Conservation (phyloP, 2,888 invertebrate species). For the Eugnorisma glareosa region DNA sequence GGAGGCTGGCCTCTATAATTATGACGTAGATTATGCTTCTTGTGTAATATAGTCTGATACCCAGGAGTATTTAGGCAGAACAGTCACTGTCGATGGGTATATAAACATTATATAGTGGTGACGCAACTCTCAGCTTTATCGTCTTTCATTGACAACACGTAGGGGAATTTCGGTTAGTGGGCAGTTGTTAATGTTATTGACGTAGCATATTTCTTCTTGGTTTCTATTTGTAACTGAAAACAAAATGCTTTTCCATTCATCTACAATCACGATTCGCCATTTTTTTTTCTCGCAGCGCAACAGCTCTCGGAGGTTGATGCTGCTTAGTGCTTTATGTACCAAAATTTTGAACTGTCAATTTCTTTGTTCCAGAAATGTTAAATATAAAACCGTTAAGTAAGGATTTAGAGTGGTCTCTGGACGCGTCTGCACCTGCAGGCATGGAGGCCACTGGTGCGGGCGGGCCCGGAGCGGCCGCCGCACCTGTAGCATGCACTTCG, state of each 20-base stretch:
- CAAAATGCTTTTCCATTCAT: neutral
- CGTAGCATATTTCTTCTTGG: neutral
- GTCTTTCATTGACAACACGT: slow-evolving; percentile 22
- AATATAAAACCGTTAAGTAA: slow-evolving; percentile 91
- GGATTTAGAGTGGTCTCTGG: slow-evolving; percentile 87
- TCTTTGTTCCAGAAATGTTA: slow-evolving; percentile 83
- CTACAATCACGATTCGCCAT: neutral
- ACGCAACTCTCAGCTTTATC: slow-evolving; percentile 36
- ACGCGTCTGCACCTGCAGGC: slow-evolving; percentile 83
- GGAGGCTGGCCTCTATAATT: slow-evolving; percentile 28
- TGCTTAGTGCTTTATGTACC: neutral
- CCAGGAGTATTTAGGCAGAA: neutral
- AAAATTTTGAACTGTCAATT: slow-evolving; percentile 7
- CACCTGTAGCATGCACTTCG: slow-evolving; percentile 81
- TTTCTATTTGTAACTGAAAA: neutral
- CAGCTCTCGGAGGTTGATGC: too few species aligned
- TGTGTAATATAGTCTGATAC: neutral
- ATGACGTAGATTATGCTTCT: slow-evolving; percentile 41
- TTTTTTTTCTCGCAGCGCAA: too few species aligned
- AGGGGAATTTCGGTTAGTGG: neutral
- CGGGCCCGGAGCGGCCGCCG: slow-evolving; percentile 76
- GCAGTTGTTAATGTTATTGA: neutral
- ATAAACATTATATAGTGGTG: slow-evolving; percentile 16
- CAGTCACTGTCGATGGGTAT: neutral
- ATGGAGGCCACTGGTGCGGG: slow-evolving; percentile 84